Conservation (phyloP, 2,797 vertebrate genomes). For the Micrastur ruficollis region DNA sequence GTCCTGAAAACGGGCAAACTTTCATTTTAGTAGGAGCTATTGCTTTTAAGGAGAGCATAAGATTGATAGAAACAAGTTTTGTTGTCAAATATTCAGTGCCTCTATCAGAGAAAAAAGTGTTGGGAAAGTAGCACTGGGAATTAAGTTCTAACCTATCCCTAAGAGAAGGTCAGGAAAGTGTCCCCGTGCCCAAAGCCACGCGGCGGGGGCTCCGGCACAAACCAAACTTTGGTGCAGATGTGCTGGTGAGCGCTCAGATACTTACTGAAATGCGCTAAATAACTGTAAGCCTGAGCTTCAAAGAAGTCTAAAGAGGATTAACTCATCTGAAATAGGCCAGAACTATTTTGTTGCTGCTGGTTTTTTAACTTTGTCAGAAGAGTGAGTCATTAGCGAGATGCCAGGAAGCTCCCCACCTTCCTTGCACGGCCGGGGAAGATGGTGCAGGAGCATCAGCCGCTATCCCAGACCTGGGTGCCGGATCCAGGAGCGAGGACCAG, state of each 20-base stretch:
- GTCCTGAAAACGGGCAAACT: accelerated
- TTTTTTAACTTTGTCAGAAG: neutral
- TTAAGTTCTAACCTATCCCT: neutral
- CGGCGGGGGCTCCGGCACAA: neutral
- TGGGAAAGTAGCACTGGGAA: neutral
- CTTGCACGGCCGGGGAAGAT: accelerated
- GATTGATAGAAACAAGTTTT: neutral
- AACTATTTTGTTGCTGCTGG: neutral
- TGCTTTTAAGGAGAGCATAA: neutral
- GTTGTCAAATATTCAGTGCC: too few relatives aligned
- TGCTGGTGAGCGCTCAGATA: neutral
- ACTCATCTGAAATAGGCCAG: constrained; percentile 18
- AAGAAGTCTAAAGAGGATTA: constrained; percentile 48
- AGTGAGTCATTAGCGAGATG: neutral
- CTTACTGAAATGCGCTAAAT: neutral
- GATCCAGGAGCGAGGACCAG: neutral
- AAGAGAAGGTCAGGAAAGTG: neutral
- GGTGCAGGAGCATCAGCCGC: neutral
- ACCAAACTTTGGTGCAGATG: neutral
- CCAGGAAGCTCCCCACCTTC: neutral
- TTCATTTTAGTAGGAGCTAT: too few relatives aligned
- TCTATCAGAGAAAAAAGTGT: neutral
- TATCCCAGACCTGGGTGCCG: neutral
- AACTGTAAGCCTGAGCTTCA: neutral
- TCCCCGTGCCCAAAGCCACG: accelerated